Conservation (phyloP, 2,888 invertebrate genomes). For the Invenusta paracnida region DNA sequence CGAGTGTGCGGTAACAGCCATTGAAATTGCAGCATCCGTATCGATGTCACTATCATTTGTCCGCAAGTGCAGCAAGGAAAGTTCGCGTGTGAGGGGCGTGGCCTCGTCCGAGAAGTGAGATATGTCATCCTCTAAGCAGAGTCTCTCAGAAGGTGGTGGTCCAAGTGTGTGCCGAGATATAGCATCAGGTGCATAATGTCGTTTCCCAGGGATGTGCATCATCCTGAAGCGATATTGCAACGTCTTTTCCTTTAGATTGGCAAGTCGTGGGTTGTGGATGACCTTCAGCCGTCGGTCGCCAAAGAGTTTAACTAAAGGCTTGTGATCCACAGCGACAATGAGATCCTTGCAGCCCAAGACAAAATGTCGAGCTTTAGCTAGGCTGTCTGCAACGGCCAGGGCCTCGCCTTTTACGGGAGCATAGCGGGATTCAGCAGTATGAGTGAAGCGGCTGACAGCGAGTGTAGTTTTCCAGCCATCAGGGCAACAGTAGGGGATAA, state of each 20-base stretch:
- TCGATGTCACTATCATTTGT: background rate
- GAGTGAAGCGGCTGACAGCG: background rate
- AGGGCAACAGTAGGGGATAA: slow-evolving; percentile 44
- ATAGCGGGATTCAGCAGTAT: background rate
- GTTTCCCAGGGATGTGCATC: slow-evolving; percentile 21
- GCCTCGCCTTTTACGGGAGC: background rate
- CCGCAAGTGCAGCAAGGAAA: background rate
- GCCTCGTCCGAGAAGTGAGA: background rate
- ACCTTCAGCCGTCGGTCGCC: slow-evolving; percentile 44
- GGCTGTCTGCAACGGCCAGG: background rate
- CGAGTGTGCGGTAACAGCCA: background rate
- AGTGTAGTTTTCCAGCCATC: slow-evolving; percentile 27
- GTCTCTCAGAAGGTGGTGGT: background rate
- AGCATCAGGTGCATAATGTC: background rate
- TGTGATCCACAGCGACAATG: slow-evolving; percentile 44
- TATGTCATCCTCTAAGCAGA: background rate
- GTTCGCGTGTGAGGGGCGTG: background rate
- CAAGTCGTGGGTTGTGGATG: slow-evolving; percentile 37
- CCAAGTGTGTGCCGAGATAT: background rate
- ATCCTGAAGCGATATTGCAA: background rate
- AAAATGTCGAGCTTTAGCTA: background rate
- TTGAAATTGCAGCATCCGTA: background rate
- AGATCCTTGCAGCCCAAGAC: background rate
- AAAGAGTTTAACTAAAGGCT: slow-evolving; percentile 44
- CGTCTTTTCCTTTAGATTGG: slow-evolving; percentile 27